These are phyloP conservation scores for Elephas maximus DNA, from an alignment of 2,113 vertebrate genomes.

Conservation along the genomic window DNA sequence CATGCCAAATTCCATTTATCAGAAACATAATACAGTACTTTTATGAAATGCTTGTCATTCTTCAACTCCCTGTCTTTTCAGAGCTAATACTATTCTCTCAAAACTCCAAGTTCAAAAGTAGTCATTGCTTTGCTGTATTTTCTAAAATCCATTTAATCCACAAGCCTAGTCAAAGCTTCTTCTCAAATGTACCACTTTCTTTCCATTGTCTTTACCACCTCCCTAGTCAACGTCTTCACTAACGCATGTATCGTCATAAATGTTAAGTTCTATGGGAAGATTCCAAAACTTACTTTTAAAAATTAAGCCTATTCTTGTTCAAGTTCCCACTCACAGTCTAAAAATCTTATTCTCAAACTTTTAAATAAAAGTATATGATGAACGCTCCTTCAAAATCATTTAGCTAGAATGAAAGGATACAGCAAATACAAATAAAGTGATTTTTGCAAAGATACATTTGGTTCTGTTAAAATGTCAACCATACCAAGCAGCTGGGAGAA, in stretches of 20 bases:
- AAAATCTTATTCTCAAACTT: background rate
- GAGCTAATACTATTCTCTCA: background rate
- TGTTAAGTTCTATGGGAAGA: background rate
- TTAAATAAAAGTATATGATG: background rate
- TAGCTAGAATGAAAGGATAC: background rate
- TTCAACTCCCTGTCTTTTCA: background rate
- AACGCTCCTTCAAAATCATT: conserved; percentile 9
- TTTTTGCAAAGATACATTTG: background rate
- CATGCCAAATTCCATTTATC: conserved; percentile 38
- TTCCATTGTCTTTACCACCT: background rate
- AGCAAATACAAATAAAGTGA: conserved; percentile 3
- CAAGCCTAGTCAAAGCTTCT: background rate
- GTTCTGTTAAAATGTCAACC: conserved; percentile 33
- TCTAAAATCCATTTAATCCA: conserved; percentile 1
- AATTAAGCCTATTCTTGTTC: background rate
- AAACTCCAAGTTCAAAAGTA: background rate
- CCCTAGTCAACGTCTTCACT: background rate
- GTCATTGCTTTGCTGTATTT: conserved; percentile 2
- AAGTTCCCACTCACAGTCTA: background rate
- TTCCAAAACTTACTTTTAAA: conserved; percentile 36
- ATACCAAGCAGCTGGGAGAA: background rate
- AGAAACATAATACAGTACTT: background rate
- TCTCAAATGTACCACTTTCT: background rate
- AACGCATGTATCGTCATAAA: background rate
- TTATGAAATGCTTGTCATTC: background rate